phyloP scores from a whole-genome alignment of 2,888 invertebrate genomes.

The Drosophila nr. perissopoda region DNA sequence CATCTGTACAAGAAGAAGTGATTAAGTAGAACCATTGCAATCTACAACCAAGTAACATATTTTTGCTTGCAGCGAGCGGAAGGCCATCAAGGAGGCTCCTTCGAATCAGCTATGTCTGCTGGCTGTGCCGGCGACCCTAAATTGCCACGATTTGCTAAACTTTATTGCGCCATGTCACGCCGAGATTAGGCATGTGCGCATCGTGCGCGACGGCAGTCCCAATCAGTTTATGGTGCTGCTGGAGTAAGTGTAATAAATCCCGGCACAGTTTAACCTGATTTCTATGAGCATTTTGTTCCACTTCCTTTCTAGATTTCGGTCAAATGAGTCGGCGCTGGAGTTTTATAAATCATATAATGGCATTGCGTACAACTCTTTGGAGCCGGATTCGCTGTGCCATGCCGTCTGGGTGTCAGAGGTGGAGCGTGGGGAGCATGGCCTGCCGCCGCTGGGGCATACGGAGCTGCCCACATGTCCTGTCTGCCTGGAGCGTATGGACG shows the following conservation, averaged over 20 bases:
- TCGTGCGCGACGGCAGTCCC: conserved; percentile 95
- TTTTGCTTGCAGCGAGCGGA: conserved; percentile 88
- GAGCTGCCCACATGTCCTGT: conserved; percentile 97
- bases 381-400: conserved; percentile 95
- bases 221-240: conserved; percentile 99
- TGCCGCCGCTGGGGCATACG: conserved; percentile 91
- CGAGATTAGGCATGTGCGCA: conserved; percentile 95
- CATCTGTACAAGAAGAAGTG: conserved; percentile 99
- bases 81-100: conserved; percentile 88
- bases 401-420: conserved; percentile 97
- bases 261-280: not conserved
- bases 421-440: conserved; percentile 92
- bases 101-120: conserved; percentile 95
- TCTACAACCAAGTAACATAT: not conserved
- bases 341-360: conserved; percentile 98
- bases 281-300: not conserved
- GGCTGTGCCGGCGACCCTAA: conserved; percentile 95
- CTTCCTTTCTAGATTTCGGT: conserved; percentile 87
- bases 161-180: conserved; percentile 97
- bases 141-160: conserved; percentile 96
- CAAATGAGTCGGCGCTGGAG: conserved; percentile 92
- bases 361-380: conserved; percentile 95
- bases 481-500: conserved; percentile 96
- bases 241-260: conserved; percentile 87
- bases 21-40: conserved; percentile 54